Base-by-base conservation (phyloP, 1,140 invertebrate genomes). In the Berghia stephanieae region DNA sequence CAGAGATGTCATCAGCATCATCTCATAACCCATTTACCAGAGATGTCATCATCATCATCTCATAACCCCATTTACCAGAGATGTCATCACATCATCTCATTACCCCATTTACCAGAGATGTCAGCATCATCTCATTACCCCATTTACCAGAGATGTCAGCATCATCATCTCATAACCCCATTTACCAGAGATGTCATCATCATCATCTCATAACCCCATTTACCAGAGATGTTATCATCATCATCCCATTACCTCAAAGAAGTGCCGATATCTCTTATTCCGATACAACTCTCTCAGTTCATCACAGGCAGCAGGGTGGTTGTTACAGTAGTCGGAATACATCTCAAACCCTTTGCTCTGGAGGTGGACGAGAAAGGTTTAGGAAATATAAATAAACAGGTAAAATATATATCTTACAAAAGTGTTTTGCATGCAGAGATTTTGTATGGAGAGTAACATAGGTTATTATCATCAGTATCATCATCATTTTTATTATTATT, bases 301-400 rank as follows among this genome's bases (percentile, higher is more conserved):
- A 24, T 93, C 93, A 77, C 92, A 93, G 34, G 94, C 94, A 84
- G 94, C 91, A 13, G 95, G 94, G 89, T 97, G 95, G 85, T 95
- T 95, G 88, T 96, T 96, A 84, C 96, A 97, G 83, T 97, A 97
- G 72, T 96, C 95, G 8, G 95, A 95, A 86, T 97, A 97, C 87
- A 96, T 94, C 79, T 93, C 92, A 88, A 89, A 89, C 8, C 83
- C 81, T 70, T 84, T 81, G 42, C 92, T 91, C 94, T 95, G 89
- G 67, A 86, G 84, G 10, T 69, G 75, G 73, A 77, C 75, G 60
- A 74, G 27, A 21, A 16, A 46, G 2, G 13, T 21, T 18, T 38
- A 8, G 24, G 57, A 55, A n/a, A 8, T 1, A 73, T 27, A 16
- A 42, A 31, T 16, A 38, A 16, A 70, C 68, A 70, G 38, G 36